phyloP scores from a whole-genome alignment of 1,140 invertebrate species.

The Ips typographus region DNA sequence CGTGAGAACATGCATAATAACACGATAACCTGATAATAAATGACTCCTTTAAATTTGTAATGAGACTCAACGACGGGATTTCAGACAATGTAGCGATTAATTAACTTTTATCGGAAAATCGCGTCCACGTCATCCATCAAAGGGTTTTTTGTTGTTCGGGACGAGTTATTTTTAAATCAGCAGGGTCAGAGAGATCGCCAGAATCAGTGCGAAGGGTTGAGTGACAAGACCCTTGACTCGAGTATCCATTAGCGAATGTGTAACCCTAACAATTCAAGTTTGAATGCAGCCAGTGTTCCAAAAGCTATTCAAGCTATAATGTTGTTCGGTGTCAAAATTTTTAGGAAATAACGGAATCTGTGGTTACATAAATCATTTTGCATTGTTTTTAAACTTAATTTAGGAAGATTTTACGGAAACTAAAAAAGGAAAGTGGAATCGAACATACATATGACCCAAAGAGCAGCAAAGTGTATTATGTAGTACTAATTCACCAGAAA shows the following conservation, averaged over 20 bases:
- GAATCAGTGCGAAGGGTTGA: not conserved
- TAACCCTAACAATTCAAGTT: not conserved
- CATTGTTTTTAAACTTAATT: too few species aligned
- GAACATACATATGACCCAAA: too few species aligned
- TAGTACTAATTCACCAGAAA: too few species aligned
- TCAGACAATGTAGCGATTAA: slow-evolving; percentile 1
- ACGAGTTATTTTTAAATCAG: slow-evolving; percentile 1
- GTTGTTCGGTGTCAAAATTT: too few species aligned
- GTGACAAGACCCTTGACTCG: not conserved
- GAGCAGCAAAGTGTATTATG: too few species aligned
- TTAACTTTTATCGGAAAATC: slow-evolving; percentile 10
- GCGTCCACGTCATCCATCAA: not conserved
- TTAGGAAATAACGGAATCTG: too few species aligned
- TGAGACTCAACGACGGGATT: not conserved
- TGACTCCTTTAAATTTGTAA: slow-evolving; percentile 4
- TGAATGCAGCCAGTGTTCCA: too few species aligned
- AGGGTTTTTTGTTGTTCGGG: not conserved
- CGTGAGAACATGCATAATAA: slow-evolving; percentile 1
- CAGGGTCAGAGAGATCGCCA: not conserved
- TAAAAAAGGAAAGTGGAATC: too few species aligned
- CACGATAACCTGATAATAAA: slow-evolving; percentile 3
- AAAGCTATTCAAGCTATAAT: too few species aligned
- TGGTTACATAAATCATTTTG: too few species aligned
- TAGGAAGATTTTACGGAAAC: too few species aligned
- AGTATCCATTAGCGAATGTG: slow-evolving; percentile 1